Evolutionary conservation across 1,140 invertebrate species (phyloP).

Genomic region (Zaprionus lachaisei): DNA sequence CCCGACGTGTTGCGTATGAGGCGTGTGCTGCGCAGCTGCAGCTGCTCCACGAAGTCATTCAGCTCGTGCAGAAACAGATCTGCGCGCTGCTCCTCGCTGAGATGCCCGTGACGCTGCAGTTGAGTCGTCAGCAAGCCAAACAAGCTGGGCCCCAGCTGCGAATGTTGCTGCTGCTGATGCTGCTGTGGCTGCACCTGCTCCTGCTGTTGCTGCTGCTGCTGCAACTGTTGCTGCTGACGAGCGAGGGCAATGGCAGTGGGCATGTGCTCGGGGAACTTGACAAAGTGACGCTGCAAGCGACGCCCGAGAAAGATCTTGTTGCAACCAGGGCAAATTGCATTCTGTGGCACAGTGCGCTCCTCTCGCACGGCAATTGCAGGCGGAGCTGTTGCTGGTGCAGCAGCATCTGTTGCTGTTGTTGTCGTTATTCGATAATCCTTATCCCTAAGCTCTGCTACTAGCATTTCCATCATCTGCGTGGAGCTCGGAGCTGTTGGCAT

Average conservation of each 20-base stretch:
- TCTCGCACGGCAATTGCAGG: background rate
- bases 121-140: constrained; percentile 71
- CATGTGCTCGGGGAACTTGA: constrained; percentile 80
- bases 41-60: constrained; percentile 76
- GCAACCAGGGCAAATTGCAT: constrained; percentile 74
- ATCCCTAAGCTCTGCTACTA: constrained; percentile 61
- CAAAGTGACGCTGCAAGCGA: constrained; percentile 72
- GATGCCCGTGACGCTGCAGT: constrained; percentile 63
- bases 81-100: constrained; percentile 78
- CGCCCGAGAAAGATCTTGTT: constrained; percentile 79
- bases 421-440: constrained; percentile 59
- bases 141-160: constrained; percentile 34
- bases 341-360: constrained; percentile 58
- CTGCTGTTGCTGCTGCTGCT: background rate
- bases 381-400: background rate
- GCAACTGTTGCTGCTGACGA: constrained; percentile 15
- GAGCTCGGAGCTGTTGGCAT: constrained; percentile 32
- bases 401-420: background rate
- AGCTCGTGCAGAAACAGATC: constrained; percentile 78
- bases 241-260: constrained; percentile 24
- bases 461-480: constrained; percentile 31
- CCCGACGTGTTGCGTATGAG: constrained; percentile 82
- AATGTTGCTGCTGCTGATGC: constrained; percentile 4
- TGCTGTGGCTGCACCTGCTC: background rate
- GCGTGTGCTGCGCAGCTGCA: constrained; percentile 74